Percentiles rank a stretch among this genome's conserved stretches.
Conservation (phyloP, 2,113 vertebrate genomes). For the Dipodomys spectabilis region DNA sequence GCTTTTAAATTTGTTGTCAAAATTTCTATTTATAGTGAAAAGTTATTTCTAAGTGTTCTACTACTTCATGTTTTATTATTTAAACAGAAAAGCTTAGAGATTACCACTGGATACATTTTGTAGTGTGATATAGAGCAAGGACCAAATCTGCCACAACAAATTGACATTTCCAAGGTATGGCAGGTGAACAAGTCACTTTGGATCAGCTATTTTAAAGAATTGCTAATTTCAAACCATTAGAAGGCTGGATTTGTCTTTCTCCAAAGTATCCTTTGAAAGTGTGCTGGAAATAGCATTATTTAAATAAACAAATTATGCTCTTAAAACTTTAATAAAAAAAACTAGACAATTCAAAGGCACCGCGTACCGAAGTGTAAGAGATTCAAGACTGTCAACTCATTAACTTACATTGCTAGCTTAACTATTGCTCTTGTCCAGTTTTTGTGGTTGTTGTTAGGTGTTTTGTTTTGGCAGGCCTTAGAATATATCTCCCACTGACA, state of each 20-base stretch:
- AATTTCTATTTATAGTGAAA: neutral
- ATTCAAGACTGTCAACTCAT: neutral
- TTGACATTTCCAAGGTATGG: accelerated
- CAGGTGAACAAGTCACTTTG: neutral
- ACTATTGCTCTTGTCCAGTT: neutral
- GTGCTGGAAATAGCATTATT: neutral
- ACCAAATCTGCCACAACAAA: neutral
- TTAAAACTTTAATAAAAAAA: neutral
- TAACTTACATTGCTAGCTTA: neutral
- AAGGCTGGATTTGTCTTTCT: neutral
- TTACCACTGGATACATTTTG: neutral
- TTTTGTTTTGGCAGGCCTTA: neutral
- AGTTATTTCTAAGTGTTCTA: neutral
- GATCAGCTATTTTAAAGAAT: neutral
- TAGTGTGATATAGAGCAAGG: neutral
- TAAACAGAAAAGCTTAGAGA: neutral
- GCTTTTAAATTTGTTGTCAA: neutral
- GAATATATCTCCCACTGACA: neutral
- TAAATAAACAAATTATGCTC: neutral
- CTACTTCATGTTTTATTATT: neutral
- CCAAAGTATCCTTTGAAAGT: neutral
- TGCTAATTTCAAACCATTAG: neutral
- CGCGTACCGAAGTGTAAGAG: neutral
- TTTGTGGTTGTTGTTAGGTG: too few species aligned
- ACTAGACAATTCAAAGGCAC: neutral